phyloP scores from a whole-genome alignment of 1,140 invertebrate species.

The Brachionus sp. region DNA sequence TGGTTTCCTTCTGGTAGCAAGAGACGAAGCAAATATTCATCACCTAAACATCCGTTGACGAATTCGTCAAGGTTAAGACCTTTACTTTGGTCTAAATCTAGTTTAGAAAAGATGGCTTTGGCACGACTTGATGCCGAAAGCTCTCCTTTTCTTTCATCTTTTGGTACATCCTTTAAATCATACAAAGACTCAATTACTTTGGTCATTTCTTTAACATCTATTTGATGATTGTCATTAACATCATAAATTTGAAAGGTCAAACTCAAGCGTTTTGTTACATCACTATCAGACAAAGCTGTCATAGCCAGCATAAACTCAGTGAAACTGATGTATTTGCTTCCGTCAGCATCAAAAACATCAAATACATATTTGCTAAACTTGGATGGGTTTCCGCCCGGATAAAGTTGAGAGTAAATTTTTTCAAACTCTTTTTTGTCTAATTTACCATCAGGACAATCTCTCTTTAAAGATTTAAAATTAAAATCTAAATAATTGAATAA shows the following conservation, averaged over 20 bases:
- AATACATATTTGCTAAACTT: slow-evolving; percentile 24
- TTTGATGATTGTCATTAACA: slow-evolving; percentile 2
- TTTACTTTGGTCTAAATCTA: slow-evolving; percentile 6
- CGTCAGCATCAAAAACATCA: slow-evolving; percentile 28
- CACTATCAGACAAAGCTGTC: background rate
- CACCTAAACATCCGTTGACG: slow-evolving; percentile 15
- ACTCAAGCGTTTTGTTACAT: background rate
- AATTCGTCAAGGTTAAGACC: slow-evolving; percentile 31
- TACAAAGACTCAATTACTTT: slow-evolving; percentile 27
- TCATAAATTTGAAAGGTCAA: slow-evolving; percentile 44
- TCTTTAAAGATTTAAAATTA: background rate
- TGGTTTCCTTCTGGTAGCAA: background rate
- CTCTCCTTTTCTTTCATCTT: slow-evolving; percentile 37
- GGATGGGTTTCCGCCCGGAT: slow-evolving; percentile 14
- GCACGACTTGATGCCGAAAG: background rate
- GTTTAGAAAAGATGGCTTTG: background rate
- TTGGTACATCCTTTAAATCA: slow-evolving; percentile 28
- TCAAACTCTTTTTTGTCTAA: slow-evolving; percentile 44
- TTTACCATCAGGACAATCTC: slow-evolving; percentile 46
- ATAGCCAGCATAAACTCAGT: slow-evolving; percentile 40
- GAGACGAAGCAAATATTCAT: background rate
- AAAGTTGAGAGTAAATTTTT: slow-evolving; percentile 38
- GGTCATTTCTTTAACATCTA: slow-evolving; percentile 44
- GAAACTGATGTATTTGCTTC: slow-evolving; percentile 16
- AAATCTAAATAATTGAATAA: background rate